Base-by-base conservation (phyloP, 2,888 invertebrate genomes). In the Thalpophila matura region DNA sequence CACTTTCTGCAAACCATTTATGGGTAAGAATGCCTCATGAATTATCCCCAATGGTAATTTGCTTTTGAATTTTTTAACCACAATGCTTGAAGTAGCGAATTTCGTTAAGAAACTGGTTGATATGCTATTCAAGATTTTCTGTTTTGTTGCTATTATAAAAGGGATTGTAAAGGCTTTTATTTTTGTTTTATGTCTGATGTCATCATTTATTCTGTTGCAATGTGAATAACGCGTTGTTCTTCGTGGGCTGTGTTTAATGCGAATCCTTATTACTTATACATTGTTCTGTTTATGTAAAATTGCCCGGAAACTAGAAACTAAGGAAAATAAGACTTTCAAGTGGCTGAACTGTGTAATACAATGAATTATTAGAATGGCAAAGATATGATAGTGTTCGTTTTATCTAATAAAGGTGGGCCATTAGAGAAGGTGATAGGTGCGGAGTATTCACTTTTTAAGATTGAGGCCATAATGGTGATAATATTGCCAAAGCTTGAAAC, bases 11-110 rank as follows among this genome's bases (percentile, higher is more conserved):
- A 77, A 71, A 68, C 94, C 94, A 81, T 93, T 89, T 91, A 87
- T 74, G 93, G 94, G 79, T 88, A 86, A 90, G 89, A 94, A 94
- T 94, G 89, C 86, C 90, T 93, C 93, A 94, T 94, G 94, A 92
- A 94, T 93, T 94, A 92, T 91, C 88, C 88, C 82, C 75, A 80
- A 85, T 82, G 82, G 73, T 75, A 73, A 80, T 80, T 78, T 80
- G 66, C 83, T 77, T 81, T 77, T 77, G 77, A 64, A 66, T 82
- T 83, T 83, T 84, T 79, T 70, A 60, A 70, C 64, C 43, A 62
- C 73, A 64, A 72, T 68, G 57, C 53, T 67, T 61, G 57, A 60
- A 77, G 77, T 59, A 79, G 67, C 49, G 54, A 58, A 59, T 68
- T 61, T 72, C 31, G 51, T 72, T 50, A 66, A 50, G 57, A 24